Evolutionary conservation across 2,888 invertebrate genomes (phyloP), one percentile per base, ranked within the genome.

Genomic region (Archips xylosteana): DNA sequence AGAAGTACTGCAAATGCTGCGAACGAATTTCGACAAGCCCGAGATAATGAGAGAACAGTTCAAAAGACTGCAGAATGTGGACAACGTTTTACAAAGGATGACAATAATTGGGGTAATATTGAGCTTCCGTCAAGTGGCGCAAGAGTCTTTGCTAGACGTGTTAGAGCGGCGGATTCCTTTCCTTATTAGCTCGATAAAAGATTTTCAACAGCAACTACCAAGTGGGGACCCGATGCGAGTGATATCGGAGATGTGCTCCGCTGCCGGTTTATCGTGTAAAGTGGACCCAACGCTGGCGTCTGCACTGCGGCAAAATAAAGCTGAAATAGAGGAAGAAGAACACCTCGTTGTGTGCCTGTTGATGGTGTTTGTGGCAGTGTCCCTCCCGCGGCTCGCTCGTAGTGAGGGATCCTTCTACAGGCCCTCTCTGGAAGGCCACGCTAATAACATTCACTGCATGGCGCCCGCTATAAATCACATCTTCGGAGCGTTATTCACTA

Each of bases 361-460:
- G 75, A 99, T 99, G 98, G 99, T 99, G 5, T 99, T 99, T 89
- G 98, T 99, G 0, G 99, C 99, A 0, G 99, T 99, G 15, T 98
- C 99, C 0, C 97, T 99, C 80, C 99, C 99, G 1, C 97, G 98
- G 89, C 95, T 99, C 66, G 99, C 99, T 1, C 96, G 97, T 75
- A 97, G 96, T 81, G 99, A 99, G 75, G 96, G 96, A 70, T 98
- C 99, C 0, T 98, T 98, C 82, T 98, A 98, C 86, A 95, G 97
- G 74, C 97, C 98, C 0, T 97, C 98, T 0, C 92, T 97, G 74
- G 97, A 98, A 94, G 99, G 99, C 0, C 99, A 99, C 87, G 97
- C 98, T n/a, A 99, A 99, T 92, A 99, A 99, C 89, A 98, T 98
- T 76, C 99, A 99, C 89, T 99, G 99, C 86, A 97, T 99, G 95